phyloP scores from a whole-genome alignment of 2,113 vertebrate genomes.

The Zosterops hypoxanthus region DNA sequence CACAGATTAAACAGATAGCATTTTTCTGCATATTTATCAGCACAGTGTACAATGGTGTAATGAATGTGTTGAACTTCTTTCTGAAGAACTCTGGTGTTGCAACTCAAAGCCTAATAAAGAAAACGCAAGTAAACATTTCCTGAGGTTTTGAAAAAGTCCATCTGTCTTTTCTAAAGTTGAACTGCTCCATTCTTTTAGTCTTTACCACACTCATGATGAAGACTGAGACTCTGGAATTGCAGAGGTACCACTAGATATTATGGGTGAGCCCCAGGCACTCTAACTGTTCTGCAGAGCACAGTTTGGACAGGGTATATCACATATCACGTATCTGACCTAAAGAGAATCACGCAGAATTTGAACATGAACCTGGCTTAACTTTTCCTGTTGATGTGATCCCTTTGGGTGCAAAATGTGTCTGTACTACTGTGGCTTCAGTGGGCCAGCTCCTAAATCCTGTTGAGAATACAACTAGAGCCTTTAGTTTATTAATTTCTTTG shows the following conservation, averaged over 20 bases:
- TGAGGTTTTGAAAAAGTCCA: not conserved
- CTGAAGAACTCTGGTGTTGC: not conserved
- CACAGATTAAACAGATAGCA: conserved; percentile 1
- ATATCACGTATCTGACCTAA: not conserved
- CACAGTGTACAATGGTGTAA: not conserved
- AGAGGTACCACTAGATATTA: not conserved
- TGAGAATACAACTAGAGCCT: not conserved
- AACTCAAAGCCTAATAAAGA: not conserved
- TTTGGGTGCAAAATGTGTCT: not conserved
- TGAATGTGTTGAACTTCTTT: not conserved
- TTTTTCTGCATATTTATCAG: conserved; percentile 23
- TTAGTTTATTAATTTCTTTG: not conserved
- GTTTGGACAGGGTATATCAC: not conserved
- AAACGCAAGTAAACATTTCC: not conserved
- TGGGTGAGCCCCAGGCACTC: not conserved
- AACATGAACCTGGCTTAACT: not conserved
- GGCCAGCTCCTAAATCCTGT: not conserved
- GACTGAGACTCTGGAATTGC: not conserved
- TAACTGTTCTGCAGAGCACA: not conserved
- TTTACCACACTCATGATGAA: not conserved
- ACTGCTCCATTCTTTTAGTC: not conserved
- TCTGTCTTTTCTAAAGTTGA: not conserved
- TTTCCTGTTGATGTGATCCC: not conserved
- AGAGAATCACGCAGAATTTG: not conserved
- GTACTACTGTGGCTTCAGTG: not conserved